These are phyloP conservation scores for Heliconius erato DNA, from an alignment of 2,888 invertebrate species.

Conservation along the genomic window DNA sequence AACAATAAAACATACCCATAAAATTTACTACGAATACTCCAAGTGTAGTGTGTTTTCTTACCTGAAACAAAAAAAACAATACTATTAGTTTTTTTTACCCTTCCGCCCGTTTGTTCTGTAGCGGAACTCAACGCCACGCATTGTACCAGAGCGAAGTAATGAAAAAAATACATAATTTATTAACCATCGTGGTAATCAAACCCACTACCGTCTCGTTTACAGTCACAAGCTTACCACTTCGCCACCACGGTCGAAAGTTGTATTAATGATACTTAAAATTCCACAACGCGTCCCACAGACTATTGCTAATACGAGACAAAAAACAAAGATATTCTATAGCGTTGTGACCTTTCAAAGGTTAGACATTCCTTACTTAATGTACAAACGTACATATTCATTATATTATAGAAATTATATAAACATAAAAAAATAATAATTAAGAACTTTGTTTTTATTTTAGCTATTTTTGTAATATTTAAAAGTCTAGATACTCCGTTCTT, in stretches of 20 bases:
- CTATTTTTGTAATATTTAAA: too few species aligned
- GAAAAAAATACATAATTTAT: too few species aligned
- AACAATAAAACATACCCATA: neutral
- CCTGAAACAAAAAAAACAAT: constrained; percentile 15
- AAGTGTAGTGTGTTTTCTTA: constrained; percentile 3
- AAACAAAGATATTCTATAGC: neutral
- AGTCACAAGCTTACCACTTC: neutral
- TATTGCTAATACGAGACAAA: neutral
- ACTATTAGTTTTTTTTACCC: neutral
- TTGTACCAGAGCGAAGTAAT: neutral
- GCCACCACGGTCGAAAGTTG: neutral
- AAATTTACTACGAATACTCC: neutral
- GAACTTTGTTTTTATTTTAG: too few species aligned
- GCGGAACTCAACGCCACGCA: neutral
- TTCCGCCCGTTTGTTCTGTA: neutral
- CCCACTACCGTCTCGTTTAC: neutral
- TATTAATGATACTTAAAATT: constrained; percentile 20
- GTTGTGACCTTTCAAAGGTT: constrained; percentile 8
- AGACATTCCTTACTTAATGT: neutral
- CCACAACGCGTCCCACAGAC: constrained; percentile 20
- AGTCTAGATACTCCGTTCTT: too few species aligned
- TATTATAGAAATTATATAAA: neutral
- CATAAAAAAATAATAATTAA: too few species aligned
- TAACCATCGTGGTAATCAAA: neutral
- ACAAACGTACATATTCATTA: neutral